phyloP scores from a whole-genome alignment of 2,113 vertebrate genomes.

The Macaca mulatta region DNA sequence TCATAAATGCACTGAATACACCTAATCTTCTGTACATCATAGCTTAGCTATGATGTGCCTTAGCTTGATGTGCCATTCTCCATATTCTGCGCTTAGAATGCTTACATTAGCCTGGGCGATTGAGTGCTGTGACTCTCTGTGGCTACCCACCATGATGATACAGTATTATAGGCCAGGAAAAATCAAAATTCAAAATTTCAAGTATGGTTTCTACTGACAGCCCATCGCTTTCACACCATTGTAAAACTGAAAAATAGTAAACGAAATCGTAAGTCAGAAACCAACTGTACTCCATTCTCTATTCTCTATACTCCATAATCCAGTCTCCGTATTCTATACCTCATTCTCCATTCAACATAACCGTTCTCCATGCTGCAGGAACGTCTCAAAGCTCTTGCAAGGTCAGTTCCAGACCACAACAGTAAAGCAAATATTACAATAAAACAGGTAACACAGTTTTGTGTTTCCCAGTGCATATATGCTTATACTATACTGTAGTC shows the following conservation, averaged over 20 bases:
- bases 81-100: too few relatives aligned
- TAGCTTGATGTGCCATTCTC: too few relatives aligned
- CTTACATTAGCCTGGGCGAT: background rate
- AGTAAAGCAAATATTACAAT: background rate
- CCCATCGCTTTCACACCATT: background rate
- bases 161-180: background rate
- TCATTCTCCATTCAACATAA: background rate
- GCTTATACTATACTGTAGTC: background rate
- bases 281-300: background rate
- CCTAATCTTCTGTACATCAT: background rate
- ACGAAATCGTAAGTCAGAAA: background rate
- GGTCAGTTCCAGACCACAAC: background rate
- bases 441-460: background rate
- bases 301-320: background rate
- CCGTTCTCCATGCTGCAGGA: background rate
- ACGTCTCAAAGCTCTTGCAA: background rate
- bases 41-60: background rate
- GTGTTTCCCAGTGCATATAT: background rate
- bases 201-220: background rate
- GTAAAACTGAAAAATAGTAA: background rate
- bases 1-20: background rate
- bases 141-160: background rate
- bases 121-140: background rate
- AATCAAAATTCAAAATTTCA: background rate
- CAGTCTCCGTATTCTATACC: background rate